phyloP scores from a whole-genome alignment of 2,888 invertebrate genomes.

The Hoplodrina ambigua region DNA sequence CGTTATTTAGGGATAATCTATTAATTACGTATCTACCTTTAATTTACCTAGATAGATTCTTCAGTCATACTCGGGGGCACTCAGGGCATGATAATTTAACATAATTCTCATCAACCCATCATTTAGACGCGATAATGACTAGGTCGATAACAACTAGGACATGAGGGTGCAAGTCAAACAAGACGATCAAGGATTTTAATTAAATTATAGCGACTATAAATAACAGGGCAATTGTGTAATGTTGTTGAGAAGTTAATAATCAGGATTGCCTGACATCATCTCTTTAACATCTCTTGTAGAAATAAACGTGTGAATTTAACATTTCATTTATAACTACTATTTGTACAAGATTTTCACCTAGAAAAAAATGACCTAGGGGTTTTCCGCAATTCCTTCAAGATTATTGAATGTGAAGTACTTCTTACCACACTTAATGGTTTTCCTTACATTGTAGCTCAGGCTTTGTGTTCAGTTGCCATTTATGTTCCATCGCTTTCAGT shows the following conservation, averaged over 20 bases:
- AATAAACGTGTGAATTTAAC: slow-evolving; percentile 26
- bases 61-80: background rate
- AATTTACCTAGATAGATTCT: background rate
- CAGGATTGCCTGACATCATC: slow-evolving; percentile 1
- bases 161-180: slow-evolving; percentile 10
- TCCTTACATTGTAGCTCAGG: slow-evolving; percentile 57
- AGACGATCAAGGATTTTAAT: slow-evolving; percentile 50
- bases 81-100: slow-evolving; percentile 20
- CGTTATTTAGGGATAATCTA: too few relatives aligned
- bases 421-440: slow-evolving; percentile 42
- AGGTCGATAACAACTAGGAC: slow-evolving; percentile 1
- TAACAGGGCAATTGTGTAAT: slow-evolving; percentile 7
- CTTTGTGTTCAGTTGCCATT: slow-evolving; percentile 47
- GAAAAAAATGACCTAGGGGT: slow-evolving; percentile 1
- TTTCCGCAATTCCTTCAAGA: slow-evolving; percentile 41
- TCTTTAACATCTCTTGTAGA: slow-evolving; percentile 1
- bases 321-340: background rate
- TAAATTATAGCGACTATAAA: slow-evolving; percentile 39
- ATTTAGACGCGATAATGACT: slow-evolving; percentile 40
- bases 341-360: slow-evolving; percentile 3
- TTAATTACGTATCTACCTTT: too few relatives aligned
- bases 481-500: slow-evolving; percentile 48
- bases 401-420: slow-evolving; percentile 31
- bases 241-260: slow-evolving; percentile 15
- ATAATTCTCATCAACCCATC: slow-evolving; percentile 34